These are phyloP conservation scores for Yoshiicerus persimilis DNA, from an alignment of 1,140 invertebrate species.

Conservation along the genomic window DNA sequence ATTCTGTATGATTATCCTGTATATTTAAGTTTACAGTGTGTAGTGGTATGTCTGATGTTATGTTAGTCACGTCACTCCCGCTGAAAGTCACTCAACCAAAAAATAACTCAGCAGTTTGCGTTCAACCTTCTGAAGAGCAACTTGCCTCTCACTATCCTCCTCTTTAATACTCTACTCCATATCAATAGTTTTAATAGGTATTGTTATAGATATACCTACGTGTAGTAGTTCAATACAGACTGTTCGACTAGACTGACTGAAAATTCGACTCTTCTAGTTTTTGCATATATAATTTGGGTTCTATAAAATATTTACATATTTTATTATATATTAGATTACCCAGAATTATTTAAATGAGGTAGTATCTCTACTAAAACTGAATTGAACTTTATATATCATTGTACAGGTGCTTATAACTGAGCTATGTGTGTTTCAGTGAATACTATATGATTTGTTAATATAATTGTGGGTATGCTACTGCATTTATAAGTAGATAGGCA, in stretches of 20 bases:
- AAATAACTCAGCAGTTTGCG: conserved; percentile 18
- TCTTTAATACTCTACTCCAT: background rate
- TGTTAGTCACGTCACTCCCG: background rate
- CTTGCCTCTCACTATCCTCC: background rate
- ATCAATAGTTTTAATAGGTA: too few species aligned
- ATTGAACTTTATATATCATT: too few species aligned
- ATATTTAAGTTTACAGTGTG: too few species aligned
- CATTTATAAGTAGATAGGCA: background rate
- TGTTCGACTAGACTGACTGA: background rate
- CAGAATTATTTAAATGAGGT: too few species aligned
- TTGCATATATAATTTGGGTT: too few species aligned
- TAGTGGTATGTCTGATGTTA: background rate
- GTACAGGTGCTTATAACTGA: too few species aligned
- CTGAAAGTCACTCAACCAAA: conserved; percentile 34
- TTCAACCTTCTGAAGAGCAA: conserved; percentile 3
- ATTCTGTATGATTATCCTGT: background rate
- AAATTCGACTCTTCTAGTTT: too few species aligned
- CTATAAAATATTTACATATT: too few species aligned
- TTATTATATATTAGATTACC: too few species aligned
- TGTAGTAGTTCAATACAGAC: background rate
- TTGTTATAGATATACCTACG: background rate
- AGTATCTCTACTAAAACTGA: too few species aligned
- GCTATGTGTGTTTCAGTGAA: background rate
- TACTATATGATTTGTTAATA: background rate
- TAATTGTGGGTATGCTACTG: background rate